phyloP scores from a whole-genome alignment of 2,797 vertebrate species.

The Petrocephalus schoutedeni region DNA sequence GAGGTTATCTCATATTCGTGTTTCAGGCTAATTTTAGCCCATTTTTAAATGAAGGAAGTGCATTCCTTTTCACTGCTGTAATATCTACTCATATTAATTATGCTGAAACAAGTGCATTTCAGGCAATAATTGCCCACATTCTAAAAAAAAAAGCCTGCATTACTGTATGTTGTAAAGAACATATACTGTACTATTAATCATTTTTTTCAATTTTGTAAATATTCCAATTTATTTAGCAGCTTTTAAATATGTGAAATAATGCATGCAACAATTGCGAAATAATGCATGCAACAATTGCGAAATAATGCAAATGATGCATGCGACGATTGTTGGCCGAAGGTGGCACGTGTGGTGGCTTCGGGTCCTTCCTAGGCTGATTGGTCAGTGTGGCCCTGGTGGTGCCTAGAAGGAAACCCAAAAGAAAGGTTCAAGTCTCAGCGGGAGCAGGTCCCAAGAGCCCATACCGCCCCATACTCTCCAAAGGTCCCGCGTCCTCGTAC shows the following conservation, averaged over 20 bases:
- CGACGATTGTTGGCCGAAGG: not conserved
- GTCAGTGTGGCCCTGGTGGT: slow-evolving; percentile 19
- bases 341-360: not conserved
- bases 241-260: not conserved
- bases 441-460: not conserved
- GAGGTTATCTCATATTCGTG: slow-evolving; percentile 3
- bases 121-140: too few relatives aligned
- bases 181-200: not conserved
- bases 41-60: not conserved
- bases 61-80: not conserved
- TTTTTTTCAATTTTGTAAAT: not conserved
- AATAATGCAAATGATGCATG: not conserved
- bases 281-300: too few relatives aligned
- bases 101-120: not conserved
- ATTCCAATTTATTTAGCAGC: not conserved
- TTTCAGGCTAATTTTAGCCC: slow-evolving; percentile 3
- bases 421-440: slow-evolving; percentile 33
- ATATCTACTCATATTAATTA: not conserved
- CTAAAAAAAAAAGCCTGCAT: not conserved
- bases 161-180: not conserved
- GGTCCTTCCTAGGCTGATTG: not conserved
- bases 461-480: not conserved
- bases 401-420: slow-evolving; percentile 40
- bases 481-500: slow-evolving; percentile 11
- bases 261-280: not conserved